Base-by-base conservation (phyloP, 1,140 invertebrate species). In the Drosophila sturtevanti region DNA sequence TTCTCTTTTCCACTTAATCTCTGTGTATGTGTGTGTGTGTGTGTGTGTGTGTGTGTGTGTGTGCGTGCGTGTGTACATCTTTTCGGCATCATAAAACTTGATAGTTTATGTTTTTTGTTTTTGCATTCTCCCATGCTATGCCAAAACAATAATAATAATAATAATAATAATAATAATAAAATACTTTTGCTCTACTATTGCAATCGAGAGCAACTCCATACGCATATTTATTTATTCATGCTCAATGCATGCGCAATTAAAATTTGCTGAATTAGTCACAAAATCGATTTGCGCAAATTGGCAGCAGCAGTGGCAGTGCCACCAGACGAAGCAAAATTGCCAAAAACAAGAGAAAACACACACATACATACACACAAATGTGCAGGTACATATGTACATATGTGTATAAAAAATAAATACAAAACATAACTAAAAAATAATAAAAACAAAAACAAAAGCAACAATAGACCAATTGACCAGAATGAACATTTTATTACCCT, bases 251-350 rank as follows among this genome's bases (percentile, higher is more conserved):
- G 81, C 63, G 61, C 81, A 84, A 84, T 84, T 84, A 85, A 85
- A 84, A 84, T 84, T 79, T 70, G 66, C 55, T 85, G 81, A 84
- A 84, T 85, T 84, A 84, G 81, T 85, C 81, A 84, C 81, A 85
- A 84, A 80, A 84, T 84, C 81, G 81, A 84, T 84, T 85, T 71
- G 65, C 41, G 41, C 52, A 81, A 80, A 84, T 84, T 79, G 80
- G 59, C 71, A 79, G 51, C 76, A 80, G 61, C 56, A 72, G 14
- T 52, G 77, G 56, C 60, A 70, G 44, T 54, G 37, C 37, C 37
- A 12, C 7, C 68, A 72, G 61, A 64, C 69, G 18, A 56, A 37
- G 11, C 48, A 56, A 68, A 38, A 54, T 68, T 52, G 24, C 56
- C 58, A 64, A 69, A 65, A 52, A 66, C 37, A 24, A 58, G 16